Conservation (phyloP, 2,113 vertebrate genomes). For the Lichenostomus cassidix region DNA sequence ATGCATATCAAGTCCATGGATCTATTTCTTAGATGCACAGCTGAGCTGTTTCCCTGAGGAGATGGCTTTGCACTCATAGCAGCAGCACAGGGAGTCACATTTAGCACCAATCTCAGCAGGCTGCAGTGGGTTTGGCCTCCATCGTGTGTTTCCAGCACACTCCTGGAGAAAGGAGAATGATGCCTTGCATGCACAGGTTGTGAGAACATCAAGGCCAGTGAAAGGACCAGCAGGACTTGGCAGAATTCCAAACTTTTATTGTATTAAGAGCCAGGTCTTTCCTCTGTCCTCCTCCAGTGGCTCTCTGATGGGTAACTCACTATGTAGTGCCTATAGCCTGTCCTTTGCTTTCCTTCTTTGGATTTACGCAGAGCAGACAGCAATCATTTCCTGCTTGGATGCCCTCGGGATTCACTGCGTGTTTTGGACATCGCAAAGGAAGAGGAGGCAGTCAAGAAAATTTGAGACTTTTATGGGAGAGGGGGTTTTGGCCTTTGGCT, state of each 20-base stretch:
- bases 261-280: neutral
- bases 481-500: neutral
- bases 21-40: neutral
- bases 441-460: conserved; percentile 12
- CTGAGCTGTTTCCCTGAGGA: neutral
- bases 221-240: neutral
- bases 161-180: neutral
- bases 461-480: neutral
- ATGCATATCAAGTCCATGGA: neutral
- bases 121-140: neutral
- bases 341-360: neutral
- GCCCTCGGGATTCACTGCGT: neutral
- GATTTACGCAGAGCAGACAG: neutral
- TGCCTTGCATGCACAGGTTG: neutral
- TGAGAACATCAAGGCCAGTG: neutral
- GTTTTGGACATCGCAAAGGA: neutral
- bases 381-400: neutral
- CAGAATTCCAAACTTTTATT: neutral
- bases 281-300: neutral
- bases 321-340: neutral
- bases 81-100: neutral
- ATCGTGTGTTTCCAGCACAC: rapidly evolving
- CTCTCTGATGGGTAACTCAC: neutral
- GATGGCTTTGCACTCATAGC: neutral
- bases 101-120: neutral